phyloP scores from a whole-genome alignment of 2,888 invertebrate species.

The Malacosoma neustria region DNA sequence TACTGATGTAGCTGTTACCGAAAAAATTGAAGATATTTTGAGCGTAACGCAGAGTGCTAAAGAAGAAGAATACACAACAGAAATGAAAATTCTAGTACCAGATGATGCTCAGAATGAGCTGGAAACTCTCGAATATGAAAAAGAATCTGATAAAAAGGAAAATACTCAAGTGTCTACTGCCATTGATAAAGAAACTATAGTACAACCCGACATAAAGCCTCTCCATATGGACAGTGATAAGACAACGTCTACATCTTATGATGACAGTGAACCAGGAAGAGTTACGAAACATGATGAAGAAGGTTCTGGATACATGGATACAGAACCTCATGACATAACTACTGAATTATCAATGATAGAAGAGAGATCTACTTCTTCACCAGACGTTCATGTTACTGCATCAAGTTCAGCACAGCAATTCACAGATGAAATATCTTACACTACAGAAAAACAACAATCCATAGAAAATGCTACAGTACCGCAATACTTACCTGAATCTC shows the following conservation, averaged over 20 bases:
- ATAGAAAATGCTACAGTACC: not conserved
- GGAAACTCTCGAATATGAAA: not conserved
- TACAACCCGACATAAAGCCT: too few species aligned
- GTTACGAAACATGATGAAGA: not conserved
- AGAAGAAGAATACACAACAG: constrained; percentile 3
- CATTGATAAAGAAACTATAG: not conserved
- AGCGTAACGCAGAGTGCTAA: not conserved
- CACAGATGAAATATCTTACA: not conserved
- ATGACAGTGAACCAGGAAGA: too few species aligned
- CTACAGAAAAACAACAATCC: not conserved
- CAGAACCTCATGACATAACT: not conserved
- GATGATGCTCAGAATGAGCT: constrained; percentile 1
- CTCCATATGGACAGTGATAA: too few species aligned
- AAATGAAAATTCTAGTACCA: not conserved
- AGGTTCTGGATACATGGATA: not conserved
- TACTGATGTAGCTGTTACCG: constrained; percentile 4
- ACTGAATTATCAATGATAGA: not conserved
- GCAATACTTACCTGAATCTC: not conserved
- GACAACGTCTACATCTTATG: too few species aligned
- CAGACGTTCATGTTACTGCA: not conserved
- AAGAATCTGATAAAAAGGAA: not conserved
- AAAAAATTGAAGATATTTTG: constrained; percentile 1
- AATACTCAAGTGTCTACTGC: not conserved
- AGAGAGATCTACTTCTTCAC: not conserved
- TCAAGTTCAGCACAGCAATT: not conserved